These are phyloP conservation scores for Taenioides sp. DNA, from an alignment of 2,797 vertebrate genomes.

Conservation along the genomic window DNA sequence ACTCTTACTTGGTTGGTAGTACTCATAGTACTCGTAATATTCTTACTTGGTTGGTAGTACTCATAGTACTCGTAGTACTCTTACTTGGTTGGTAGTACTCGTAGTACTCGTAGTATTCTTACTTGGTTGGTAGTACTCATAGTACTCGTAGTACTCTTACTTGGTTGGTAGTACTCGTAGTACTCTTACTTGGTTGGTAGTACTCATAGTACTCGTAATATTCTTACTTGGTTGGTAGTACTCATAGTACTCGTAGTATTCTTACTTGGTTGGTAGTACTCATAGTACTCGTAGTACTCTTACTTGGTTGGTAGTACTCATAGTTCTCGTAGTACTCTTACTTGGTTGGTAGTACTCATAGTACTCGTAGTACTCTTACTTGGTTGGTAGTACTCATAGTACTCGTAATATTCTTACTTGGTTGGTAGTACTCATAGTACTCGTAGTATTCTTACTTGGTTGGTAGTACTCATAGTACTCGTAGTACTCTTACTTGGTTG, in stretches of 20 bases:
- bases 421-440: not conserved
- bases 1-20: not conserved
- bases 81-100: not conserved
- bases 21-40: not conserved
- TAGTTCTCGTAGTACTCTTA: constrained; percentile 63
- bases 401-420: not conserved
- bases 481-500: too few species aligned
- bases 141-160: constrained; percentile 69
- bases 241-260: too few species aligned
- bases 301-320: not conserved
- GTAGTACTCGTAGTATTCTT: not conserved
- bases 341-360: constrained; percentile 73
- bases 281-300: too few species aligned
- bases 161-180: constrained; percentile 70
- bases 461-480: too few species aligned
- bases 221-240: too few species aligned
- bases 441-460: not conserved
- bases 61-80: too few species aligned
- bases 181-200: not conserved
- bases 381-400: too few species aligned
- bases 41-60: not conserved
- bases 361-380: too few species aligned
- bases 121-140: too few species aligned
- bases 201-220: too few species aligned
- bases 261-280: too few species aligned